These are phyloP conservation scores for Hydractinia symbiolongicarpus DNA, from an alignment of 30 jellyfish, hydroid and myxozoan species.

Conservation along the genomic window DNA sequence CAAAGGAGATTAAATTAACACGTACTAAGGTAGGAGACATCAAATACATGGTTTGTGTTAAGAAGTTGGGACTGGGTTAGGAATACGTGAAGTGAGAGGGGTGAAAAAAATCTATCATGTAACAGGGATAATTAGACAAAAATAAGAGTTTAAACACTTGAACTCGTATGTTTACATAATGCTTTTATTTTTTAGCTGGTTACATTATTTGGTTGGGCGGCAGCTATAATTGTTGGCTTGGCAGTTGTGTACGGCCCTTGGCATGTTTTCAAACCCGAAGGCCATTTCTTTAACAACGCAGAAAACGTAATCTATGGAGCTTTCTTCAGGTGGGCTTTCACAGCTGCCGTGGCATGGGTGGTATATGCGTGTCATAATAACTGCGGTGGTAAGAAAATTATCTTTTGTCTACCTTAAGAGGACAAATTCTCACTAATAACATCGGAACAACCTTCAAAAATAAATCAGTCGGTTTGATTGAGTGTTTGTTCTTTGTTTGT, in stretches of 20 bases:
- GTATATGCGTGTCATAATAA: conserved; percentile 72
- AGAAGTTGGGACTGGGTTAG: too few species aligned
- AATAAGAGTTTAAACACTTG: too few species aligned
- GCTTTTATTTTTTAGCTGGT: too few species aligned
- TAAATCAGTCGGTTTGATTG: too few species aligned
- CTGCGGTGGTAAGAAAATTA: conserved; percentile 61
- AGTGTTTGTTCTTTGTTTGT: too few species aligned
- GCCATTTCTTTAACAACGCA: conserved; percentile 35
- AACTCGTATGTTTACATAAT: too few species aligned
- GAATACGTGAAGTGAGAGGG: too few species aligned
- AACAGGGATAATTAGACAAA: too few species aligned
- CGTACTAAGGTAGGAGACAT: too few species aligned
- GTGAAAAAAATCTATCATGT: too few species aligned
- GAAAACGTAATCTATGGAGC: conserved; percentile 69
- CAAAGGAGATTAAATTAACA: neutral
- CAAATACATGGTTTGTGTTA: too few species aligned
- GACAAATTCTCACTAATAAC: neutral
- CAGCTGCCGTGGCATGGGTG: conserved; percentile 76
- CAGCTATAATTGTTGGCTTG: conserved; percentile 58
- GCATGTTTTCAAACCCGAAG: conserved; percentile 48
- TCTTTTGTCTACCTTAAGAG: neutral
- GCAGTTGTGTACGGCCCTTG: conserved; percentile 72
- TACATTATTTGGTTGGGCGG: conserved; percentile 44
- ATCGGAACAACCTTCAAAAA: too few species aligned
- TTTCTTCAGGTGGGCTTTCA: conserved; percentile 61